Conservation (phyloP, 2,888 invertebrate species). For the Piscicola geometra region DNA sequence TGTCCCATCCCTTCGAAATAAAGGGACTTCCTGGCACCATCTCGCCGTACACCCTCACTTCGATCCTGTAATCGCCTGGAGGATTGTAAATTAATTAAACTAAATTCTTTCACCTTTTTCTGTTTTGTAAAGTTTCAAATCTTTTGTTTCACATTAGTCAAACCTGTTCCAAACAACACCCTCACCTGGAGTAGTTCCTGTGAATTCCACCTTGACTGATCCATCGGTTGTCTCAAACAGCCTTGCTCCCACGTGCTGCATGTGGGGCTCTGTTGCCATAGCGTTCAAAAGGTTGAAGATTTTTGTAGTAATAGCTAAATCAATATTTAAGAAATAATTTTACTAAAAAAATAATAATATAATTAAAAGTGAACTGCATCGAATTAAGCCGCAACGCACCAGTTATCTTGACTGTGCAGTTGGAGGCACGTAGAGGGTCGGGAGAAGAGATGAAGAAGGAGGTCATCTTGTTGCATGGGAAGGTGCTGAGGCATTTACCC, state of each 20-base stretch:
- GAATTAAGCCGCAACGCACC: conserved; percentile 51
- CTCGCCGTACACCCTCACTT: conserved; percentile 46
- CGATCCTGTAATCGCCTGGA: conserved; percentile 48
- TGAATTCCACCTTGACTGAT: conserved; percentile 25
- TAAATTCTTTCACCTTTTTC: too few relatives aligned
- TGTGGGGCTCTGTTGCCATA: conserved; percentile 8
- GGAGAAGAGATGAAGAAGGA: conserved; percentile 83
- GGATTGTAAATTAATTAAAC: too few relatives aligned
- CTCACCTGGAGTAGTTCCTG: conserved; percentile 18
- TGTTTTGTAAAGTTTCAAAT: too few relatives aligned
- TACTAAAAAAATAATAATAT: too few relatives aligned
- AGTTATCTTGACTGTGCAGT: conserved; percentile 59
- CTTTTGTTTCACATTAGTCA: too few relatives aligned
- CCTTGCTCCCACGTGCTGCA: not conserved
- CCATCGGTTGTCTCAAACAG: conserved; percentile 10
- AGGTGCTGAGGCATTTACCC: conserved; percentile 79
- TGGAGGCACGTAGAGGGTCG: conserved; percentile 53
- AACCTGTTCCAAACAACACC: too few relatives aligned
- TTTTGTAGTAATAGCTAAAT: too few relatives aligned
- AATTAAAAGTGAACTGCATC: not conserved
- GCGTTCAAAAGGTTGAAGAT: too few relatives aligned
- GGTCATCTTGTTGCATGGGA: conserved; percentile 78
- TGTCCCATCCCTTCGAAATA: conserved; percentile 65
- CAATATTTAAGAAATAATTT: too few relatives aligned
- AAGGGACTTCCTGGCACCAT: conserved; percentile 55